Evolutionary conservation across 2,888 invertebrate species (phyloP).

Genomic region (Abrostola tripartita): DNA sequence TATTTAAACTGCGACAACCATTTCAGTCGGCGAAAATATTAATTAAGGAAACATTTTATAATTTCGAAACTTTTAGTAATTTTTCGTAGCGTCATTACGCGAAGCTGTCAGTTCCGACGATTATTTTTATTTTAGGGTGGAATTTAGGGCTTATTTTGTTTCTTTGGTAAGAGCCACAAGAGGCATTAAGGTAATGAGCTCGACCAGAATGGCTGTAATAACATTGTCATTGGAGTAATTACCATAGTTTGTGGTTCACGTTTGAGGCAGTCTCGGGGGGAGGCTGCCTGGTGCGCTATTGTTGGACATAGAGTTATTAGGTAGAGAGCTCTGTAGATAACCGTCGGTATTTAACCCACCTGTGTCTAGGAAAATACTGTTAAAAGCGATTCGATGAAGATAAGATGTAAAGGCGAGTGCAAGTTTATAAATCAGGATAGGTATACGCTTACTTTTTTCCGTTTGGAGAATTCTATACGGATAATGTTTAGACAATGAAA

Average conservation of each 20-base stretch:
- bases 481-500: too few relatives aligned
- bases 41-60: constrained; percentile 12
- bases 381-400: too few relatives aligned
- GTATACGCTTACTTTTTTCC: too few relatives aligned
- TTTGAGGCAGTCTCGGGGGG: constrained; percentile 21
- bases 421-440: too few relatives aligned
- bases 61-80: constrained; percentile 28
- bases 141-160: constrained; percentile 32
- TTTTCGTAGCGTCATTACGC: constrained; percentile 16
- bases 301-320: background rate
- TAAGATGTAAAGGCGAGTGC: too few relatives aligned
- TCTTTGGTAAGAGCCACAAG: constrained; percentile 17
- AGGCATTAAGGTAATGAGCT: constrained; percentile 26
- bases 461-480: too few relatives aligned
- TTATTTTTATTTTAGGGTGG: constrained; percentile 32
- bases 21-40: constrained; percentile 4
- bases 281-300: constrained; percentile 1
- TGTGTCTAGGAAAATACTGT: too few relatives aligned
- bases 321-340: background rate
- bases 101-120: constrained; percentile 11
- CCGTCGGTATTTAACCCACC: too few relatives aligned
- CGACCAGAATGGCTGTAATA: constrained; percentile 15
- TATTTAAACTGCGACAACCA: background rate
- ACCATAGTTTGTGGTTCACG: constrained; percentile 26
- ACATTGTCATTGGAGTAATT: constrained; percentile 24